Base-by-base conservation (phyloP, 1,140 invertebrate species). In the Anoplolepis gracilipes region DNA sequence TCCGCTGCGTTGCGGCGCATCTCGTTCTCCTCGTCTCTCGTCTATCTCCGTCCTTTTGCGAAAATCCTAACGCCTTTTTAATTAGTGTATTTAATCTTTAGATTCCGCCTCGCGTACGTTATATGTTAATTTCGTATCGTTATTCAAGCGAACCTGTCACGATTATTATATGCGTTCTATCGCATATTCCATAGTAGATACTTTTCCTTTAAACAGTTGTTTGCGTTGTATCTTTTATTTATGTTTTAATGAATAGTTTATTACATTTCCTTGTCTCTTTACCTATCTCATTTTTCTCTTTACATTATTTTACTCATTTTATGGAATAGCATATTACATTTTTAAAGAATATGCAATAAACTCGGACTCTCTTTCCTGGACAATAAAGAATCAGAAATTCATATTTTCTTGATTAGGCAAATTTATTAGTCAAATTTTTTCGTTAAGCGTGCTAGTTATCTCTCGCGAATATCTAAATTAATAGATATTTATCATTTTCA, bases 1-100 rank as follows among this genome's bases (percentile, higher is more conserved):
- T 77, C 55, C 53, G 77, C 84, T 73, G 39, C 59, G 84, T 84
- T 55, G 57, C 28, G 36, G 55, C 64, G 75, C 64, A 72, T 87
- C 57, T 84, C 67, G 86, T 86, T 87, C 16, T 65, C 28, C 22
- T 85, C 49, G 13, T 46, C 42, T 22, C 19, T 39, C 22, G 42
- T 65, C n/a, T n/a, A 39, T 39, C 28, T 62, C 25, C 22, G 13
- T n/a, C 28, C n/a, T n/a, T 46, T 30, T 22, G 25, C 16, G 62
- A 59, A 73, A 82, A 82, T 33, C 19, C 36, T 25, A 10, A 28
- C 42, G 30, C 42, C 49, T 36, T 49, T 53, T 65, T 36, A 11
- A 79, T 30, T 6, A 70, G 28, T 25, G 36, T n/a, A 6, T 19
- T 61, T 65, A 55, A 65, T 84, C 42, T 65, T 11, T 6, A 13